Base-by-base conservation (phyloP, 2,797 vertebrate genomes). In the Phalloptychus januarius region DNA sequence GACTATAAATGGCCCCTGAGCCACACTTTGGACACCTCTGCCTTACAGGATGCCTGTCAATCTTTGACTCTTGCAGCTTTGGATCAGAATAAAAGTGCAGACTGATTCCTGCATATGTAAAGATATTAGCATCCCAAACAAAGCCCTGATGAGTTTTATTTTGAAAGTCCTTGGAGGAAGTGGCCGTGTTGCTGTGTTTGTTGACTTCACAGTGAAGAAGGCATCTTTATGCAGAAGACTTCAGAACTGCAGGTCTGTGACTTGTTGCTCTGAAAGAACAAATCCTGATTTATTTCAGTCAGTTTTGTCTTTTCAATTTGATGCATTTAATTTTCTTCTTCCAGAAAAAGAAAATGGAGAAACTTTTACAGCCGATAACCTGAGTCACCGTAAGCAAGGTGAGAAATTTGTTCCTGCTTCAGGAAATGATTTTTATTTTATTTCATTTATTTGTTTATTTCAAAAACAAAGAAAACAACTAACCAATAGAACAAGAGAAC, bases 311-410 rank as follows among this genome's bases (percentile, higher is more conserved):
- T 50, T 36, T 33, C 7, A 58, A 75, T 70, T 15, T 28, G 8
- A 65, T 31, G 50, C 18, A 10, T 70, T 13, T 33, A 25, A 40
- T n/a, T 69, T 13, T 44, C 65, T 82, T 40, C 4, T 11, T 78
- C 46, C 73, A 70, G 33, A 2, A 77, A 36, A 77, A 38, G 58
- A 85, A 20, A 18, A 90, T 90, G 86, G 40, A 72, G 81, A 86
- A 31, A 23, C 71, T 75, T 84, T 79, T 74, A 67, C 63, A 36
- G 42, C 79, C 78, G 23, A 56, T 63, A 45, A 78, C 80, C 76
- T 89, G 87, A 92, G 65, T 61, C 56, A 74, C 40, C 44, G 56
- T 65, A 81, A 52, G 42, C 74, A 86, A 90, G 92, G 89, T 93
- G 70, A 89, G 90, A 80, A 58, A 84, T 72, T 0, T 0, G 4